These are phyloP conservation scores for Heterodera schachtii DNA, from an alignment of 1,140 invertebrate species.

Conservation along the genomic window DNA sequence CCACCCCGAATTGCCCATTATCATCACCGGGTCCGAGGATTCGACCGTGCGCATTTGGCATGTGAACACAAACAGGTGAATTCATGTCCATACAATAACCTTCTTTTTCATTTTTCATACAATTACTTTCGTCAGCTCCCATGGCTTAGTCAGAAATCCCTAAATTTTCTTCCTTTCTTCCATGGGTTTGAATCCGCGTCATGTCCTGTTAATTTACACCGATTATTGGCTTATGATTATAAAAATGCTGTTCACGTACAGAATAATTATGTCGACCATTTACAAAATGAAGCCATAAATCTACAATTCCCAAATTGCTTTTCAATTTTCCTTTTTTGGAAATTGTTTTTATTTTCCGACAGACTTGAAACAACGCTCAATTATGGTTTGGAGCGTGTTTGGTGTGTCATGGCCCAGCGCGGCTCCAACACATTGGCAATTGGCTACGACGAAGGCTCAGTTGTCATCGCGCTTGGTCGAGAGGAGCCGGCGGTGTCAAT, in stretches of 20 bases:
- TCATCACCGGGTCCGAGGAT: conserved; percentile 96
- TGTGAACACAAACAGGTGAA: conserved; percentile 84
- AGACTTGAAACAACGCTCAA: conserved; percentile 89
- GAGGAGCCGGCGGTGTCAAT: conserved; percentile 99
- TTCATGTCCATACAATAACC: neutral
- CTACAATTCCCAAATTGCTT: neutral
- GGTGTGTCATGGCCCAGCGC: conserved; percentile 91
- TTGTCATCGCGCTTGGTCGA: conserved; percentile 92
- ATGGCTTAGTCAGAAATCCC: neutral
- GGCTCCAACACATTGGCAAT: conserved; percentile 95
- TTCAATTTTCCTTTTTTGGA: too few relatives aligned
- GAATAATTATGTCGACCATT: conserved; percentile 9
- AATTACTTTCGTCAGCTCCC: neutral
- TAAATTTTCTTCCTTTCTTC: neutral
- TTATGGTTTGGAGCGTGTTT: conserved; percentile 95
- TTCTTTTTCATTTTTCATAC: too few relatives aligned
- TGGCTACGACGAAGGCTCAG: conserved; percentile 97
- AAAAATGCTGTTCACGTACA: conserved; percentile 32
- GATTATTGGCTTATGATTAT: conserved; percentile 18
- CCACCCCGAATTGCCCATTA: conserved; percentile 95
- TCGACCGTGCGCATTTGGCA: conserved; percentile 94
- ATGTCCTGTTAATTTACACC: neutral
- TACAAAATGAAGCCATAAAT: neutral
- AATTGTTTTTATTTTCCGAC: conserved; percentile 8
- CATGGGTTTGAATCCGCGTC: too few relatives aligned